phyloP scores from a whole-genome alignment of 2,113 vertebrate species.

The Euleptes europaea region DNA sequence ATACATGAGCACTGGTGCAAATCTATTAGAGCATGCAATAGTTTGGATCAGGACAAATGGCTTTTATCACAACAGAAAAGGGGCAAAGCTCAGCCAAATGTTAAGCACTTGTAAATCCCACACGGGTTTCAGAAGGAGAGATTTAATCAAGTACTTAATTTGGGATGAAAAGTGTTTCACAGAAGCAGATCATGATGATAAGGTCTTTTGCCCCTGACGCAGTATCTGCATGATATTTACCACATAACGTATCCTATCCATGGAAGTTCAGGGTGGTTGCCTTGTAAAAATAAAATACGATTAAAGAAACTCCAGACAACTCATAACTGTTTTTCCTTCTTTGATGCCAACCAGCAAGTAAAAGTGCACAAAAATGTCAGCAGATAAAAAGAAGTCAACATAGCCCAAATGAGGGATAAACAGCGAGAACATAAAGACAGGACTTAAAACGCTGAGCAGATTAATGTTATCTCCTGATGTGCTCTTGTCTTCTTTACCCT shows the following conservation, averaged over 20 bases:
- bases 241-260: neutral
- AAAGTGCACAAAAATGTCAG: slow-evolving; percentile 8
- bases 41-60: neutral
- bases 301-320: slow-evolving; percentile 2
- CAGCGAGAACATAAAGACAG: slow-evolving; percentile 13
- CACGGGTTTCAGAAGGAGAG: neutral
- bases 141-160: neutral
- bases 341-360: neutral
- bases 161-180: neutral
- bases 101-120: neutral
- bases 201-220: neutral
- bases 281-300: neutral
- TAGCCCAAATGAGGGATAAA: neutral
- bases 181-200: neutral
- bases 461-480: slow-evolving; percentile 26
- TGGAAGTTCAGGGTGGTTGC: neutral
- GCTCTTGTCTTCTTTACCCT: slow-evolving; percentile 21
- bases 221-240: neutral
- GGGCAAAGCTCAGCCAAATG: neutral
- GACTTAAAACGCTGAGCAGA: slow-evolving; percentile 28
- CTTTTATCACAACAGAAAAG: neutral
- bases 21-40: neutral
- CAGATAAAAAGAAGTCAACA: slow-evolving; percentile 2
- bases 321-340: neutral
- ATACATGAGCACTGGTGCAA: neutral